A percentile compares a stretch with the other conserved stretches of the same genome.
Evolutionary conservation across 2,797 vertebrate genomes (phyloP).

Genomic region (Eulemur coronatus): DNA sequence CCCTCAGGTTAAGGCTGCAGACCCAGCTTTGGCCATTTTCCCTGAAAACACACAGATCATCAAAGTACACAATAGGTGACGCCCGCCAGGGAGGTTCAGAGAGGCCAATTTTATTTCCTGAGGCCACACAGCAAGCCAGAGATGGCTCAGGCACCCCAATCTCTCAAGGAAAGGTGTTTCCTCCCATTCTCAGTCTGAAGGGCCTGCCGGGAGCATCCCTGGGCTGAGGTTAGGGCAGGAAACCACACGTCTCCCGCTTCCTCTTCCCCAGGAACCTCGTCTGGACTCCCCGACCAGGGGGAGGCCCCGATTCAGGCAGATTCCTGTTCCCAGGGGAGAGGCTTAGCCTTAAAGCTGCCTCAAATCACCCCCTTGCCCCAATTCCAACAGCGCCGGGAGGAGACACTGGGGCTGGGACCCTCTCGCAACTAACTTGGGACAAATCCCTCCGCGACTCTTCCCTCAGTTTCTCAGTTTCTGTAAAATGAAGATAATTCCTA

Average conservation of each 20-base stretch:
- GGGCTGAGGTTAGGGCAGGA: slow-evolving; percentile 61
- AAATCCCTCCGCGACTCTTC: background rate
- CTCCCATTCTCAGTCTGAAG: background rate
- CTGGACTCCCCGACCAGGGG: background rate
- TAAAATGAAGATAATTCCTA: background rate
- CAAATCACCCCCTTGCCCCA: background rate
- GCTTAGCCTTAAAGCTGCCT: background rate
- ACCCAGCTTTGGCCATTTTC: background rate
- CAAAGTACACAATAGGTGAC: background rate
- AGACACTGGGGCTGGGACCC: background rate
- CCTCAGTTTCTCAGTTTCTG: background rate
- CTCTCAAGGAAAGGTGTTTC: slow-evolving; percentile 29
- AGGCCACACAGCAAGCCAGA: slow-evolving; percentile 34
- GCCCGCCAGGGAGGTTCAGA: slow-evolving; percentile 33
- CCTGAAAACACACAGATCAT: background rate
- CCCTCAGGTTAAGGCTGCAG: background rate
- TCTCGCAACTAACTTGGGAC: background rate
- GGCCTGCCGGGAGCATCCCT: background rate
- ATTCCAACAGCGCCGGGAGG: background rate
- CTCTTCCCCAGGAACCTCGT: slow-evolving; percentile 28
- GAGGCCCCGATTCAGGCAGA: background rate
- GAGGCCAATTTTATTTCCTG: background rate
- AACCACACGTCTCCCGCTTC: slow-evolving; percentile 69
- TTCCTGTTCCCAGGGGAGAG: background rate
- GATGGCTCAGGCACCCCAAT: background rate